phyloP scores from a whole-genome alignment of 1,140 invertebrate species.

The Ostrea edulis region DNA sequence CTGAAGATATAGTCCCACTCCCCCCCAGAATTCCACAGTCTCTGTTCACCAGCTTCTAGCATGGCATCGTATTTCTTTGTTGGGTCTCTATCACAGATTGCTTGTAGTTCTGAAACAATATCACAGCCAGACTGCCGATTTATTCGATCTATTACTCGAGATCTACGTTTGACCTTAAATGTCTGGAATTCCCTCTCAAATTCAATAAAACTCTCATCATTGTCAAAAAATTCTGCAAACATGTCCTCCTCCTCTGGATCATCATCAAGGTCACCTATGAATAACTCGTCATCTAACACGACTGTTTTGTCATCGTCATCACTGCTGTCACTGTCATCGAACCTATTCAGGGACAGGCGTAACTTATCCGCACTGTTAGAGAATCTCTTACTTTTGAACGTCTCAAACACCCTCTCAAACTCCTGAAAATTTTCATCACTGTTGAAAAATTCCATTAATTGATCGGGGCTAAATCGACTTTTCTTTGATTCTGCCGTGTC shows the following conservation, averaged over 20 bases:
- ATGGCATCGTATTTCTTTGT: constrained; percentile 52
- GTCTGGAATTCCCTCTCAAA: constrained; percentile 75
- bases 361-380: constrained; percentile 64
- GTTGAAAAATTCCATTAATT: constrained; percentile 74
- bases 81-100: constrained; percentile 72
- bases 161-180: constrained; percentile 67
- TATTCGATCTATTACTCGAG: constrained; percentile 64
- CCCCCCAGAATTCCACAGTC: constrained; percentile 70
- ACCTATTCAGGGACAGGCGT: constrained; percentile 56
- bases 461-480: constrained; percentile 41
- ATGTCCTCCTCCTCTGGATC: constrained; percentile 65
- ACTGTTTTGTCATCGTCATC: constrained; percentile 45
- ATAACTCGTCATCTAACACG: constrained; percentile 52
- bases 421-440: constrained; percentile 76
- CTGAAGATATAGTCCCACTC: constrained; percentile 74
- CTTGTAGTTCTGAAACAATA: constrained; percentile 72
- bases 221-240: constrained; percentile 75
- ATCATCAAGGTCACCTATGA: constrained; percentile 50
- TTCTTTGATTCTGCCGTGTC: constrained; percentile 52
- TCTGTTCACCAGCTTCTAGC: constrained; percentile 24
- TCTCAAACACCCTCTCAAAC: constrained; percentile 76
- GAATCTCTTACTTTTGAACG: constrained; percentile 70
- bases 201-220: constrained; percentile 74
- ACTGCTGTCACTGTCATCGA: constrained; percentile 49
- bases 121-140: constrained; percentile 72